phyloP scores from a whole-genome alignment of 2,888 invertebrate genomes.

The Drosophila infuscata region DNA sequence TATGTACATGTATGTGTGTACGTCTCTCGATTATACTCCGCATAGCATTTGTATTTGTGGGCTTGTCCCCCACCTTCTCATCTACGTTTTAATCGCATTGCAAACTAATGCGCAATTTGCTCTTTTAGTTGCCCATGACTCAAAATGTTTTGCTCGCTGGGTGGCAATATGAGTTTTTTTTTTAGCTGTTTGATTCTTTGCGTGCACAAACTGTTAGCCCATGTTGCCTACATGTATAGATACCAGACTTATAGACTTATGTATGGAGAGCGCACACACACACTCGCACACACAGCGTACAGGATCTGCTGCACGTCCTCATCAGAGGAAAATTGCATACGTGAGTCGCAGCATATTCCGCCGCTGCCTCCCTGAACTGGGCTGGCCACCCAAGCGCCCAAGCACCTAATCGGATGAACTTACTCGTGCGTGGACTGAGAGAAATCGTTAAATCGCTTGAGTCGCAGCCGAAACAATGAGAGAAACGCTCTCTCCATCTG shows the following conservation, averaged over 20 bases:
- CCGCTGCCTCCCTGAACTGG: neutral
- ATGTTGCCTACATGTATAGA: neutral
- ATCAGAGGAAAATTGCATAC: slow-evolving; percentile 52
- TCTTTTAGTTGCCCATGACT: slow-evolving; percentile 49
- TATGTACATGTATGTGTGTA: slow-evolving; percentile 9
- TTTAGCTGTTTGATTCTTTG: neutral
- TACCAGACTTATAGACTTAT: neutral
- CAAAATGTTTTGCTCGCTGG: slow-evolving; percentile 29
- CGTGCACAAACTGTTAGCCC: neutral
- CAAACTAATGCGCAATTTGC: slow-evolving; percentile 64
- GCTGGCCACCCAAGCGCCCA: slow-evolving; percentile 4
- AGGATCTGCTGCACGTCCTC: slow-evolving; percentile 45
- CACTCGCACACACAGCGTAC: neutral
- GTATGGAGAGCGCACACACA: neutral
- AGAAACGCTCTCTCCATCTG: slow-evolving; percentile 3
- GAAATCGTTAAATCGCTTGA: slow-evolving; percentile 47
- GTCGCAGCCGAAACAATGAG: slow-evolving; percentile 34
- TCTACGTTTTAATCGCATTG: slow-evolving; percentile 28
- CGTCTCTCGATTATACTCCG: slow-evolving; percentile 33
- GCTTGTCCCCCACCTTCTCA: slow-evolving; percentile 33
- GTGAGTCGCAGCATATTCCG: slow-evolving; percentile 56
- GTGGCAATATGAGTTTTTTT: slow-evolving; percentile 14
- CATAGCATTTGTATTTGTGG: slow-evolving; percentile 34
- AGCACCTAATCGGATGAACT: slow-evolving; percentile 4
- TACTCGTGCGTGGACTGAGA: slow-evolving; percentile 12